Base-by-base conservation (phyloP, 2,888 invertebrate genomes). In the Cryptus viduatorius region DNA sequence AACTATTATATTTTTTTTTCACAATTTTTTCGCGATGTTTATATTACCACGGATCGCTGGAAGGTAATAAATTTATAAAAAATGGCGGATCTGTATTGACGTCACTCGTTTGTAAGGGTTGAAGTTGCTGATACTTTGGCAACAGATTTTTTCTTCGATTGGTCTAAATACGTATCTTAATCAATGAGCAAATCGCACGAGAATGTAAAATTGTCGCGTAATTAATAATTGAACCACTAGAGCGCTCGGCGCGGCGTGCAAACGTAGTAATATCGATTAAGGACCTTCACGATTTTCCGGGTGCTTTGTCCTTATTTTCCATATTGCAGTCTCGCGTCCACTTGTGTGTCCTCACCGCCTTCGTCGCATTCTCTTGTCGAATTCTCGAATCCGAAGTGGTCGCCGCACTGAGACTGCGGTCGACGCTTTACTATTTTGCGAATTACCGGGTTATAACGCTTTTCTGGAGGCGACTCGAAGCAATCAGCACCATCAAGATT, bases 251-350 rank as follows among this genome's bases (percentile, higher is more conserved):
- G 7, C 5, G 37, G 4, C 10, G 10, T 4, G 12, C 19, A 56
- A 56, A 24, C 24, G 56, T 24, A 12, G 10, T 10, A 56, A 56
- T 14, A 24, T 19, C 24, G 10, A 3, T 3, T 16, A 16, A 7
- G 50, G 50, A 50, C 50, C 16, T 3, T 50, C 50, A 7, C 50
- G 24, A 31, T 48, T 61, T 64, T 16, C 12, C 48, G 29, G 24
- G 37, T 64, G 50, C 48, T 31, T 48, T 75, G 64, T 75, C 48
- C 50, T 75, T 48, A 37, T 31, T 48, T 46, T 73, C 31, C 73
- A 8, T 48, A 48, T 64, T 64, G 75, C 75, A 75, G 64, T 75
- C 48, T 75, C 64, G 29, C 19, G 48, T 48, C 37, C 50, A 75
- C 61, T 75, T 64, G 19, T 59, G 14, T 29, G 12, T 8, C 4